Percentiles rank a stretch among this genome's conserved stretches.
Evolutionary conservation across 2,113 vertebrate genomes (phyloP).

Genomic region (Ptychochromis oligacanthus): DNA sequence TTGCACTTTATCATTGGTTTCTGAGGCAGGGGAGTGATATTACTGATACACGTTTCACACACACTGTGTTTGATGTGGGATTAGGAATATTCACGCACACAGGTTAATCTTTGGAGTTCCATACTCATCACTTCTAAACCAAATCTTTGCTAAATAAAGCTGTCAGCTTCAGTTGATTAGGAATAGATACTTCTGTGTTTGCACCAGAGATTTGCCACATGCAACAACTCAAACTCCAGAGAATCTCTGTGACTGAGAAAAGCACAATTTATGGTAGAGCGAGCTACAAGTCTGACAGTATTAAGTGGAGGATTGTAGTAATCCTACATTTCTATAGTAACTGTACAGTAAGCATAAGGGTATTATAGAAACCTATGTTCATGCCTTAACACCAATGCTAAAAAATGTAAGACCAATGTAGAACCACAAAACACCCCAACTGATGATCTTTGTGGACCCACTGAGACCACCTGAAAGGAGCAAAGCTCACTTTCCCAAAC

Average conservation of each 20-base stretch:
- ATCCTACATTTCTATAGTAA: conserved; percentile 41
- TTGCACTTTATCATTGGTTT: not conserved
- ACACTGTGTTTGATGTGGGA: not conserved
- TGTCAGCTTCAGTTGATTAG: conserved; percentile 1
- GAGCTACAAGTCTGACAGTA: not conserved
- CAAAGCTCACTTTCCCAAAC: not conserved
- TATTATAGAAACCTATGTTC: conserved; percentile 11
- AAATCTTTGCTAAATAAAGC: not conserved
- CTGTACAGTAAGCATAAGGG: conserved; percentile 9
- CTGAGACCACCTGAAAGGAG: not conserved
- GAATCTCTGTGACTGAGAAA: not conserved
- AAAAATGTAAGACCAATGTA: not conserved
- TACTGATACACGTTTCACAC: not conserved
- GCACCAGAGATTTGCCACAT: not conserved
- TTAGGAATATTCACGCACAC: not conserved
- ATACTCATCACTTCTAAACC: not conserved
- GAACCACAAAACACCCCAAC: not conserved
- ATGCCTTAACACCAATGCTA: not conserved
- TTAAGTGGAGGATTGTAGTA: conserved; percentile 40
- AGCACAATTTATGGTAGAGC: conserved; percentile 21
- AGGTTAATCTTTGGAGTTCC: not conserved
- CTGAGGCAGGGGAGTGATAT: not conserved
- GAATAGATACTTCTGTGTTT: not conserved
- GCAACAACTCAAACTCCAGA: not conserved
- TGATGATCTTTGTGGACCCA: not conserved